Base-by-base conservation (phyloP, 2,888 invertebrate genomes). In the Tethea ocularis region DNA sequence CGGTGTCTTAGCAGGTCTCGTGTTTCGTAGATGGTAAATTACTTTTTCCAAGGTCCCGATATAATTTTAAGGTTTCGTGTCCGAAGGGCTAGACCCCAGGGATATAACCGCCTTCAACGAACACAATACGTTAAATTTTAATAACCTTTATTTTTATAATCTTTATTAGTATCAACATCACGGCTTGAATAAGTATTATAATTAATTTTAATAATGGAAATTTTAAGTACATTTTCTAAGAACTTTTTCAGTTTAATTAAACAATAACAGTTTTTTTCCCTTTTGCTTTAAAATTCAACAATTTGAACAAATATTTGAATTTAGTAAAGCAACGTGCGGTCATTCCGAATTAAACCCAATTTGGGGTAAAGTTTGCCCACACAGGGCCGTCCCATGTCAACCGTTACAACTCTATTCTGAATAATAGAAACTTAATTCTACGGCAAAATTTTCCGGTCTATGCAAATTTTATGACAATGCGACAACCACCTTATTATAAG, bases 371-470 rank as follows among this genome's bases (percentile, higher is more conserved):
- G 52, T 23, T 23, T 52, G 26, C 24, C 23, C 24, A 52, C 52
- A 26, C n/a, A 15, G 23, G 24, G 57, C 56, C 58, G 46, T 38
- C 53, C 29, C 52, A 0, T 29, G 58, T 59, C 62, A 61, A 59
- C 20, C 33, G 17, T 54, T 38, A 56, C 56, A 55, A 59, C 65
- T 63, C 53, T 56, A 46, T 56, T 68, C 62, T 56, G 63, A 74
- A 71, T 67, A 77, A 73, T 67, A 67, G 67, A 69, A 71, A 74
- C 63, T 71, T 70, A 68, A 75, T 72, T 66, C 59, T 56, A 59
- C 55, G 52, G 13, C 60, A 71, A 75, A 61, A 67, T 74, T 69
- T 56, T 62, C n/a, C 56, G 65, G 64, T 62, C 61, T 71, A 71
- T 74, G 71, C 66, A 57, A 73, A 75, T 74, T 69, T 70, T 59